These are phyloP conservation scores for Ceyx margarethae DNA, from an alignment of 2,113 vertebrate species.

Conservation along the genomic window DNA sequence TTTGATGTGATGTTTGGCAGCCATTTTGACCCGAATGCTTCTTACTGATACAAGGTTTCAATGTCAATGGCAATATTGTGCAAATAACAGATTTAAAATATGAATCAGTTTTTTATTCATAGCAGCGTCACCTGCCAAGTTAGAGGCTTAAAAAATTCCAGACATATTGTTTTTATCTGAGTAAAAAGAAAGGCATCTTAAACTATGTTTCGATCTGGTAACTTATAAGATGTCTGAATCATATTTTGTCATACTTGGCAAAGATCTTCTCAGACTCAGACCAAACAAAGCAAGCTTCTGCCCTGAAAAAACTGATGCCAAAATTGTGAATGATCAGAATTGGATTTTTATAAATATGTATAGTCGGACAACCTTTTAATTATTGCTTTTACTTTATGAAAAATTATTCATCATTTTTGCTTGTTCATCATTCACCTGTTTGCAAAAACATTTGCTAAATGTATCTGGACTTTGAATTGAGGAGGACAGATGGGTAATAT, in stretches of 20 bases:
- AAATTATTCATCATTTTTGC: background rate
- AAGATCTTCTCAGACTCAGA: background rate
- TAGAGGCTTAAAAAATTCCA: constrained; percentile 4
- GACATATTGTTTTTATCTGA: background rate
- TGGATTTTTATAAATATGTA: background rate
- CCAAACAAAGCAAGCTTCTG: constrained; percentile 47
- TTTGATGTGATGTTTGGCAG: background rate
- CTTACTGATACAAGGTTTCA: constrained; percentile 17
- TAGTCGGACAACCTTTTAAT: background rate
- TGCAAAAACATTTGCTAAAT: background rate
- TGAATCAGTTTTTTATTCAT: background rate
- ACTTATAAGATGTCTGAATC: constrained; percentile 12
- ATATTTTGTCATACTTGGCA: constrained; percentile 55
- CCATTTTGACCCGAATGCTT: background rate
- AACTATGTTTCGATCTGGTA: too few species aligned
- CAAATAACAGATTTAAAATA: constrained; percentile 15
- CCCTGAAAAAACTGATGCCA: background rate
- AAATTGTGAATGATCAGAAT: background rate
- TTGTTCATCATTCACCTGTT: background rate
- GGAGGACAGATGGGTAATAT: background rate
- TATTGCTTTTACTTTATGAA: background rate
- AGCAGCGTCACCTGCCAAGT: background rate
- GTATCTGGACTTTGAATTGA: background rate
- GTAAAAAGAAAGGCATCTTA: background rate
- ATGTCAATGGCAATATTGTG: background rate